A percentile compares a stretch with the other conserved stretches of the same genome.
These are phyloP conservation scores for Melieria omissa DNA, from an alignment of 2,888 invertebrate genomes.

Conservation along the genomic window DNA sequence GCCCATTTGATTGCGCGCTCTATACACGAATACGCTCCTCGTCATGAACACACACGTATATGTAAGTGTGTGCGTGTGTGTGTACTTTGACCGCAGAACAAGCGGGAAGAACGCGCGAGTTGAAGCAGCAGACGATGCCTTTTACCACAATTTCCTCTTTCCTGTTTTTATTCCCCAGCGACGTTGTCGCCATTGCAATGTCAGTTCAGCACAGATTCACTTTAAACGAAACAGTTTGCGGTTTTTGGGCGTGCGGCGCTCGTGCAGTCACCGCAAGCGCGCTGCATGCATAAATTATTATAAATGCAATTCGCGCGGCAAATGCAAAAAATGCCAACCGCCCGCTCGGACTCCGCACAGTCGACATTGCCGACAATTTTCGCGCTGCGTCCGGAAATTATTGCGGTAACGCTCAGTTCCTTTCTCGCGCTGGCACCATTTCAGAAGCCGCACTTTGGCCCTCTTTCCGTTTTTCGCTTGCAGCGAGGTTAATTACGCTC, in stretches of 20 bases:
- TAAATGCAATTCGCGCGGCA: slow-evolving; percentile 40
- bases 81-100: not conserved
- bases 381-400: slow-evolving; percentile 25
- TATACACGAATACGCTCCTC: too few species aligned
- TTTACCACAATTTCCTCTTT: slow-evolving; percentile 42
- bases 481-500: not conserved
- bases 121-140: slow-evolving; percentile 28
- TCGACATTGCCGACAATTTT: slow-evolving; percentile 6
- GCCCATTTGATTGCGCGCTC: too few species aligned
- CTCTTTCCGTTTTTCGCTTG: slow-evolving; percentile 6
- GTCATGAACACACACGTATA: not conserved
- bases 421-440: slow-evolving; percentile 18
- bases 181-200: slow-evolving; percentile 12
- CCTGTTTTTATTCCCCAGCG: slow-evolving; percentile 22
- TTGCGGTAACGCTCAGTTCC: slow-evolving; percentile 25
- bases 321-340: slow-evolving; percentile 1
- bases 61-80: not conserved
- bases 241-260: slow-evolving; percentile 32
- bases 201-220: slow-evolving; percentile 13
- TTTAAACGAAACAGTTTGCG: slow-evolving; percentile 36
- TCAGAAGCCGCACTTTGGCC: slow-evolving; percentile 26
- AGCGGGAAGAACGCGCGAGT: not conserved
- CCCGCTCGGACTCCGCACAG: not conserved
- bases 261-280: slow-evolving; percentile 28
- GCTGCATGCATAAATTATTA: slow-evolving; percentile 39